These are phyloP conservation scores for Chrysomallon squamiferum DNA, from an alignment of 1,140 invertebrate genomes.

Conservation along the genomic window DNA sequence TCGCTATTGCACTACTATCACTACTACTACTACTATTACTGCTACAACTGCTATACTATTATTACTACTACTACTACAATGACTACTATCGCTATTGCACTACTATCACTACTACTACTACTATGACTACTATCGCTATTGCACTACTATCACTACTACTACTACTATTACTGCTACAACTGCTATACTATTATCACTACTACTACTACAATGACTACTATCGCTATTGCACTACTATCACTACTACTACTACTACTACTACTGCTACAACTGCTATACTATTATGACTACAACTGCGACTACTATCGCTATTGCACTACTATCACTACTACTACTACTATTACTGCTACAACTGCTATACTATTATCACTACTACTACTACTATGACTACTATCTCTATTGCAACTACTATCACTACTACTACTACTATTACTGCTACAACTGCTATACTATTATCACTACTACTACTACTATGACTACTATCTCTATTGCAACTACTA, in stretches of 20 bases:
- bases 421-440: conserved; percentile 7
- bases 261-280: neutral
- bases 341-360: conserved; percentile 3
- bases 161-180: too few species aligned
- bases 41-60: conserved; percentile 9
- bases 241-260: conserved; percentile 9
- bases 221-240: conserved; percentile 1
- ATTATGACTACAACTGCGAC: conserved; percentile 11
- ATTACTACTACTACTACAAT: conserved; percentile 17
- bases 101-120: conserved; percentile 13
- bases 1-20: conserved; percentile 4
- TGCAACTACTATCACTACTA: neutral
- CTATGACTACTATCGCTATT: conserved; percentile 3
- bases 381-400: too few species aligned
- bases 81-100: conserved; percentile 16
- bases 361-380: neutral
- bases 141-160: neutral
- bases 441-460: conserved; percentile 4
- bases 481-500: neutral
- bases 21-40: conserved; percentile 12
- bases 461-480: conserved; percentile 8
- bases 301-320: too few species aligned
- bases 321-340: conserved; percentile 7
- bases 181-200: neutral
- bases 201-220: conserved; percentile 6